Evolutionary conservation across 2,797 vertebrate genomes (phyloP).

Genomic region (Luscinia megarhynchos): DNA sequence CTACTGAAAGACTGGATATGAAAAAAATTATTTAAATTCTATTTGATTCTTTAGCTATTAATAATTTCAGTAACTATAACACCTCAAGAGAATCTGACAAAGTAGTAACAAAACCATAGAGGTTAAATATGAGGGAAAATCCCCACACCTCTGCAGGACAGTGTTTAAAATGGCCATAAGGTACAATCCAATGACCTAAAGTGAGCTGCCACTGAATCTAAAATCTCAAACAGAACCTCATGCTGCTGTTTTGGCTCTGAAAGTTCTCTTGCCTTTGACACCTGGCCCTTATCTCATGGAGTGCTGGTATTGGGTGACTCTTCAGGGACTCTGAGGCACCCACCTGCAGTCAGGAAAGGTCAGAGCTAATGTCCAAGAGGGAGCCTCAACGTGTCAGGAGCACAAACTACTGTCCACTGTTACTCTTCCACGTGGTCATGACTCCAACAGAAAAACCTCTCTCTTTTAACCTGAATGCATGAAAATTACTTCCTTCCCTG

Average conservation of each 20-base stretch:
- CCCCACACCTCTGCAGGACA: rapidly evolving
- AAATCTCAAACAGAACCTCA: background rate
- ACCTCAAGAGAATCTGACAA: background rate
- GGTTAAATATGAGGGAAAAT: background rate
- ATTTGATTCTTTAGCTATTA: background rate
- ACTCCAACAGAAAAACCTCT: background rate
- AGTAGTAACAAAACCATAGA: background rate
- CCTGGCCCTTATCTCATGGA: background rate
- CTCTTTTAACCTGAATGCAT: background rate
- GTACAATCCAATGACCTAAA: background rate
- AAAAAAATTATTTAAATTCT: conserved; percentile 1
- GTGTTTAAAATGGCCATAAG: background rate
- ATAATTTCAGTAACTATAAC: background rate
- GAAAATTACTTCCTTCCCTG: background rate
- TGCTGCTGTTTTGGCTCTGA: background rate
- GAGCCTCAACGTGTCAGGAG: background rate
- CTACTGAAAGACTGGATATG: background rate
- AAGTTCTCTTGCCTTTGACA: background rate
- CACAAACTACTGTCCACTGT: background rate
- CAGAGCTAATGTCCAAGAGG: background rate
- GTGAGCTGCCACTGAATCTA: background rate
- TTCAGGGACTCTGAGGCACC: background rate
- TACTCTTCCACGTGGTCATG: background rate
- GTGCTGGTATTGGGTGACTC: background rate
- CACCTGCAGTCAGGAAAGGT: background rate